A percentile compares a stretch with the other conserved stretches of the same genome.
Evolutionary conservation across 92 coral and sea anemone genomes (phyloP).

Genomic region (Zoanthus sociatus): DNA sequence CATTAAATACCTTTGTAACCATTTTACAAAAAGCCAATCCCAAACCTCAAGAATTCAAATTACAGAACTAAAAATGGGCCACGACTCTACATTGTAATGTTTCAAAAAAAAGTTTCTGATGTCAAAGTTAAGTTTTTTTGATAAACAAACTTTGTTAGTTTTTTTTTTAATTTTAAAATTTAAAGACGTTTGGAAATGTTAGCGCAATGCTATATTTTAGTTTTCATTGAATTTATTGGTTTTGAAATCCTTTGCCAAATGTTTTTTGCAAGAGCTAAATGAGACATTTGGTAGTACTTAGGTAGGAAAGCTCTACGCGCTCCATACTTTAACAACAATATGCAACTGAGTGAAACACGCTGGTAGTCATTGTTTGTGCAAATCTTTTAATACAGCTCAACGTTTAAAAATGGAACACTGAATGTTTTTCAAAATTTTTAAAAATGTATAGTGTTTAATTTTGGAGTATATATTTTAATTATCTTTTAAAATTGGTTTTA

Average conservation of each 20-base stretch:
- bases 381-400: too few relatives aligned
- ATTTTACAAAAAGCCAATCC: neutral
- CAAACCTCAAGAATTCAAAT: constrained; percentile 21
- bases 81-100: neutral
- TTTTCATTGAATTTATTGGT: neutral
- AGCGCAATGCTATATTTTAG: neutral
- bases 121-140: neutral
- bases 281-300: too few relatives aligned
- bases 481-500: too few relatives aligned
- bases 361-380: too few relatives aligned
- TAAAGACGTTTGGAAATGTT: neutral
- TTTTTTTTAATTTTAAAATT: neutral
- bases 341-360: too few relatives aligned
- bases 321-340: too few relatives aligned
- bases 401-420: too few relatives aligned
- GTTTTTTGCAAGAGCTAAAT: too few relatives aligned
- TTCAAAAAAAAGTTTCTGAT: neutral
- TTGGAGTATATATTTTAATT: too few relatives aligned
- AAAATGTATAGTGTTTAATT: too few relatives aligned
- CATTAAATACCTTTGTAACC: constrained; percentile 18
- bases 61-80: neutral
- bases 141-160: neutral
- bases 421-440: too few relatives aligned
- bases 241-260: neutral
- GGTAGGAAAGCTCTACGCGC: too few relatives aligned